Conservation (phyloP, 2,113 vertebrate species). For the Mus musculus region DNA sequence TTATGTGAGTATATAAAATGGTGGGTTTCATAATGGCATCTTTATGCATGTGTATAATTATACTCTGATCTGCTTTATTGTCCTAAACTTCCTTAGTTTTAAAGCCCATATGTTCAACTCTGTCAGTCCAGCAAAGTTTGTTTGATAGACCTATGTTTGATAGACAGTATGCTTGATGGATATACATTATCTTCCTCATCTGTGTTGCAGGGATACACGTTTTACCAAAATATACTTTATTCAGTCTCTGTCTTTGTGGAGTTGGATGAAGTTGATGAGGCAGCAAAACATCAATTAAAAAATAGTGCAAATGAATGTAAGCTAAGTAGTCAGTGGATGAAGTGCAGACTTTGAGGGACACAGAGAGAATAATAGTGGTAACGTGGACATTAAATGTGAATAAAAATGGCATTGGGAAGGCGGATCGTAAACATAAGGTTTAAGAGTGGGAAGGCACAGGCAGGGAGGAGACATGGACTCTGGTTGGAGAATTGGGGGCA, state of each 20-base stretch:
- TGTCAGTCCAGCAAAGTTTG: not conserved
- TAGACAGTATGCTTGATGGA: not conserved
- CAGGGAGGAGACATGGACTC: not conserved
- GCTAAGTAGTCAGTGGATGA: not conserved
- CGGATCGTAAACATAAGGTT: not conserved
- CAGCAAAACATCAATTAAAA: not conserved
- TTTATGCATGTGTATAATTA: not conserved
- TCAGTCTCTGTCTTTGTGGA: not conserved
- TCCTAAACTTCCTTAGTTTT: not conserved
- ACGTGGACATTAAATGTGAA: not conserved
- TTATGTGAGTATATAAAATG: not conserved
- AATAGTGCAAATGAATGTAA: not conserved
- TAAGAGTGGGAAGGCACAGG: not conserved
- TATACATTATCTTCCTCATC: not conserved
- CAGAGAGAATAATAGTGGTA: not conserved
- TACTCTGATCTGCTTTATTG: not conserved
- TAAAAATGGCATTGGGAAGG: not conserved
- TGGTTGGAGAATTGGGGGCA: not conserved
- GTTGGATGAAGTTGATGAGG: not conserved
- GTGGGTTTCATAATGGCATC: not conserved
- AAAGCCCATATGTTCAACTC: not conserved
- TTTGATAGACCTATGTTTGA: not conserved
- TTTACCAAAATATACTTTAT: not conserved
- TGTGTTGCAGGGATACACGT: not conserved
- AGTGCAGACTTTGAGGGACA: fast-evolving